These are phyloP conservation scores for Calameuta pallipes DNA, from an alignment of 2,888 invertebrate species.

Conservation along the genomic window DNA sequence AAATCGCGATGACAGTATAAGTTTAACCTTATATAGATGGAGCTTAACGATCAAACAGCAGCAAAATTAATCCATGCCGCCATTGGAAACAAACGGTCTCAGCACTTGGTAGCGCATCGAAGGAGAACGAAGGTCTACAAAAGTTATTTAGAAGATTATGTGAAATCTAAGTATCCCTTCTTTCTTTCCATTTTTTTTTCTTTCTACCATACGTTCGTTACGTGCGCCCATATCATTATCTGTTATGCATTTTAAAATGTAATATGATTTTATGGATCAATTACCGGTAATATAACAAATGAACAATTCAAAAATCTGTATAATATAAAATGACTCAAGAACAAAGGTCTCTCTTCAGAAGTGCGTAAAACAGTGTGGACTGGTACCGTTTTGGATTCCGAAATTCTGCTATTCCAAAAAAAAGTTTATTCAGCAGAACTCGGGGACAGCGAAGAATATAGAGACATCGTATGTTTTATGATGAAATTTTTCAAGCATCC, in stretches of 20 bases:
- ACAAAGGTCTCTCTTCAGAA: background rate
- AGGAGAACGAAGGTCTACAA: conserved; percentile 1
- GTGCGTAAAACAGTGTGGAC: background rate
- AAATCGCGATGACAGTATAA: conserved; percentile 3
- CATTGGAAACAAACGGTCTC: conserved; percentile 11
- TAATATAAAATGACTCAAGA: background rate
- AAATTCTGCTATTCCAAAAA: background rate
- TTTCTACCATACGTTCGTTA: background rate
- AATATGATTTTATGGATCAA: background rate
- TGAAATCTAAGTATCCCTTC: background rate
- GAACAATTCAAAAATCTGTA: background rate
- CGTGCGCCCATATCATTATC: background rate
- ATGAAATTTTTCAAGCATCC: background rate
- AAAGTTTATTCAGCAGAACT: background rate
- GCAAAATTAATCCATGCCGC: conserved; percentile 16
- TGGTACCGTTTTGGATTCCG: background rate
- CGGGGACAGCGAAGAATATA: background rate
- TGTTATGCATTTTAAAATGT: background rate
- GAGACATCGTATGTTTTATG: background rate
- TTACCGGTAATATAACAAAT: background rate
- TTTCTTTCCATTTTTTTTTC: background rate
- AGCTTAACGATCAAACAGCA: conserved; percentile 21
- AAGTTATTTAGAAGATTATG: background rate
- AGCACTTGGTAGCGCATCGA: background rate
- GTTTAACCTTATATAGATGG: background rate